These are phyloP conservation scores for Eupleurogrammus muticus DNA, from an alignment of 2,797 vertebrate genomes.

Conservation along the genomic window DNA sequence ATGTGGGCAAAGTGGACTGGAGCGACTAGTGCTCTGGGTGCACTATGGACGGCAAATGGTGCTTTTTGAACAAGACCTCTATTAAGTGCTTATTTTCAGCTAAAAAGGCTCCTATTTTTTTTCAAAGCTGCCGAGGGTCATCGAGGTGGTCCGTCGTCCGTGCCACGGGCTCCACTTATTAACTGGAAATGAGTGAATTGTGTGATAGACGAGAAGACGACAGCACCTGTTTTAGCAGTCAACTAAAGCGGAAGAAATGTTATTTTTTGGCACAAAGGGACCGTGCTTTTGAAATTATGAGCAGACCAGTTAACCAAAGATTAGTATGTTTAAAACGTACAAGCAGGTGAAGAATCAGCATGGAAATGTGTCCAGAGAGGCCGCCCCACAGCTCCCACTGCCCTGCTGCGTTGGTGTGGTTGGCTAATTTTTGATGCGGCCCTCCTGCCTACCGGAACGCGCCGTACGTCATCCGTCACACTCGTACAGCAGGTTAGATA, in stretches of 20 bases:
- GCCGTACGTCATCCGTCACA: slow-evolving; percentile 8
- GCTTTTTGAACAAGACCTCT: slow-evolving; percentile 35
- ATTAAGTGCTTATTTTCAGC: slow-evolving; percentile 50
- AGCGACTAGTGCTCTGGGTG: slow-evolving; percentile 11
- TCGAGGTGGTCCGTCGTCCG: slow-evolving; percentile 9
- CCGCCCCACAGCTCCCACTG: slow-evolving; percentile 40
- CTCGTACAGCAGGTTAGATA: not conserved
- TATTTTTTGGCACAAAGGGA: slow-evolving; percentile 9
- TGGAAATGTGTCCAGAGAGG: slow-evolving; percentile 47
- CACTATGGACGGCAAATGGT: slow-evolving; percentile 23
- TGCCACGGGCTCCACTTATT: slow-evolving; percentile 11
- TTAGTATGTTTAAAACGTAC: slow-evolving; percentile 41
- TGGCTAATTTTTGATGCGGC: slow-evolving; percentile 15
- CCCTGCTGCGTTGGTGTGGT: slow-evolving; percentile 29
- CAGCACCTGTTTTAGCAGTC: slow-evolving; percentile 18
- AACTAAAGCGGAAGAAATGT: slow-evolving; percentile 15
- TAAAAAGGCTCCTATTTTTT: slow-evolving; percentile 42
- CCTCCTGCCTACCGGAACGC: slow-evolving; percentile 39
- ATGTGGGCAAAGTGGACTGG: slow-evolving; percentile 15
- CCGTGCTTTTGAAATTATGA: slow-evolving; percentile 39
- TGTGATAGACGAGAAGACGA: slow-evolving; percentile 5
- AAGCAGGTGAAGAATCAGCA: slow-evolving; percentile 51
- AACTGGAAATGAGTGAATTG: slow-evolving; percentile 14
- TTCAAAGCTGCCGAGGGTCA: slow-evolving; percentile 45
- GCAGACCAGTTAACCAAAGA: slow-evolving; percentile 52